Evolutionary conservation across 2,888 invertebrate genomes (phyloP).

Genomic region (Yponomeuta plumbellus): DNA sequence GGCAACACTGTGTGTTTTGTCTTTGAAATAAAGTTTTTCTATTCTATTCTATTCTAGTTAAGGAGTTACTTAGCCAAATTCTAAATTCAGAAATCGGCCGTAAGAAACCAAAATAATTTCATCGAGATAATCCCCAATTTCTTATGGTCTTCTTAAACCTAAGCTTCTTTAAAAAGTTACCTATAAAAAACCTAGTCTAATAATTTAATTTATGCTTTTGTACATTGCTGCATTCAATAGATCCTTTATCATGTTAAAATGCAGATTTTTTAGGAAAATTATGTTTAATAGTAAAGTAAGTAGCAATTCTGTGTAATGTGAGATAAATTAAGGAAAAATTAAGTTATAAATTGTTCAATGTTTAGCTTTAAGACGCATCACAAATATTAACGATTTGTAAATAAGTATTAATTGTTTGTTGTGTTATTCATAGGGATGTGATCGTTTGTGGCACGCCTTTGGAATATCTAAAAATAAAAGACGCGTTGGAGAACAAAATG

Average conservation of each 20-base stretch:
- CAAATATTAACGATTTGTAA: conserved; percentile 9
- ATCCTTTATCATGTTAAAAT: neutral
- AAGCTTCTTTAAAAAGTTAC: conserved; percentile 40
- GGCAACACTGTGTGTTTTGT: too few relatives aligned
- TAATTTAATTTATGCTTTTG: conserved; percentile 55
- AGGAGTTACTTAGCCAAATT: too few relatives aligned
- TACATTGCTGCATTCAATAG: conserved; percentile 35
- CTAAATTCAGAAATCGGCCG: too few relatives aligned
- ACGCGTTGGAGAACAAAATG: neutral
- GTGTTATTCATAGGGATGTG: neutral
- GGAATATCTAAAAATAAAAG: neutral
- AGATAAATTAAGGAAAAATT: conserved; percentile 5
- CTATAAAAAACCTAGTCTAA: conserved; percentile 63
- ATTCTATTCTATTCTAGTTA: too few relatives aligned
- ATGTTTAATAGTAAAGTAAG: neutral
- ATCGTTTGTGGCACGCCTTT: neutral
- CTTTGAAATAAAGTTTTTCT: too few relatives aligned
- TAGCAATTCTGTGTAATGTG: neutral
- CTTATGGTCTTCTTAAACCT: neutral
- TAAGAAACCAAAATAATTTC: neutral
- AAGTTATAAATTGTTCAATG: neutral
- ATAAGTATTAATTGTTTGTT: conserved; percentile 6
- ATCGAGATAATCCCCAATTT: neutral
- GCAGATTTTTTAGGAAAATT: neutral
- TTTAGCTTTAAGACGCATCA: conserved; percentile 5